phyloP scores from a whole-genome alignment of 2,888 invertebrate species.

The Apamea sordens region DNA sequence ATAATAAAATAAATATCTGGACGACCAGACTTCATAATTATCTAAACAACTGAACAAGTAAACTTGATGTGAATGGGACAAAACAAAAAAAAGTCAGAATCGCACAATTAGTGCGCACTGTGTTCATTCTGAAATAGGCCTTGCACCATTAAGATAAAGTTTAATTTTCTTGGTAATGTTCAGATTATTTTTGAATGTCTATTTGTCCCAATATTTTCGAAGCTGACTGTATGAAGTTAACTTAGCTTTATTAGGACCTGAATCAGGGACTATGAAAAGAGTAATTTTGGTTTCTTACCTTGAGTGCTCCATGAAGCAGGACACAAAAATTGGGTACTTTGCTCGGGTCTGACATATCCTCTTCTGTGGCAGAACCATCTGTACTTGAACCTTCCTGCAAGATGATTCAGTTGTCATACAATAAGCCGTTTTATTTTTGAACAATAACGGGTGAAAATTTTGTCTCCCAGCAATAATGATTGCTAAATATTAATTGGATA shows the following conservation, averaged over 20 bases:
- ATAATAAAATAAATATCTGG: too few species aligned
- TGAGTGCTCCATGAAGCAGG: constrained; percentile 97
- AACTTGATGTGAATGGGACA: neutral
- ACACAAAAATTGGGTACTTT: constrained; percentile 97
- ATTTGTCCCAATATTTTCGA: neutral
- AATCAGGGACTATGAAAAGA: neutral
- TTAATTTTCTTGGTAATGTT: neutral
- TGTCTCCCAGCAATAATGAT: neutral
- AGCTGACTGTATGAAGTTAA: neutral
- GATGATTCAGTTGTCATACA: neutral
- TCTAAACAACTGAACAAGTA: neutral
- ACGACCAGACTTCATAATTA: neutral
- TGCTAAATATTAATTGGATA: neutral
- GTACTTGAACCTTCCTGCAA: constrained; percentile 82
- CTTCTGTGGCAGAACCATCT: constrained; percentile 84
- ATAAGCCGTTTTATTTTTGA: neutral
- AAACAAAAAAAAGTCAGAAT: neutral
- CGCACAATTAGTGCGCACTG: too few species aligned
- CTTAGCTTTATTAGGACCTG: neutral
- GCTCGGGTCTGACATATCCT: constrained; percentile 92
- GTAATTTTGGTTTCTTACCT: constrained; percentile 84
- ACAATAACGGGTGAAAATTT: neutral
- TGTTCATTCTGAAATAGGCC: neutral
- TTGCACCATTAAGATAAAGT: neutral
- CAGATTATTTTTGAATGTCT: neutral